Base-by-base conservation (phyloP, 2,113 vertebrate genomes). In the Tor tambroides region DNA sequence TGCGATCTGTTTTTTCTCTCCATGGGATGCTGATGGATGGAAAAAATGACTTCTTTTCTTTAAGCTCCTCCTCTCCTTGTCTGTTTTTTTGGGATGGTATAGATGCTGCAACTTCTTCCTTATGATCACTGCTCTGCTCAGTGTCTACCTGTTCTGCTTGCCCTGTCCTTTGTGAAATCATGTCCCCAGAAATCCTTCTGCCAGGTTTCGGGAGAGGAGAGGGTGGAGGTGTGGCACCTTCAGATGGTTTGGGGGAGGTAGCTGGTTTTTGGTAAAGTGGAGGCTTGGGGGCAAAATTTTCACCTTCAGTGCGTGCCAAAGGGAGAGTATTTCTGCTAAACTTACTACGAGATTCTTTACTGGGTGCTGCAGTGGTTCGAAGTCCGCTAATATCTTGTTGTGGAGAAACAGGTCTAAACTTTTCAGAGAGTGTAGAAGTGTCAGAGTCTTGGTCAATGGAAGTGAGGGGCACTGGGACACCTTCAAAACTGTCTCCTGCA, bases 11-110 rank as follows among this genome's bases (percentile, higher is more conserved):
- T 91, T 96, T 98, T 85, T 98, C 98, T 88, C 96, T 96, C 95
- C 95, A 96, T 1, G 96, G 94, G 30, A 97, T 95, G 86, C 95
- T 94, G 72, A 96, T 91, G 35, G 95, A 97, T 4, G 95, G 96
- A 87, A 97, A 97, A 91, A 96, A 95, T 0, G 95, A 96, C 54
- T 95, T 98, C 92, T 94, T 97, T 91, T 97, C 97, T 63, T 94
- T 95, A 2, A 89, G 91, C 90, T 97, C 97, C 59, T 96, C 96
- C 26, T 97, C 96, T 65, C 94, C 94, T 1, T 94, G 95, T 91
- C 91, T 92, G 88, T 89, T 92, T 65, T 43, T 91, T 15, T 88
- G 91, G 14, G 90, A 28, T 19, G 91, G 89, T 0, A 89, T 79
- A 6, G 89, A 89, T 0, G 85, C 63, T 11, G 92, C 89, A 10